Percentiles rank a stretch among this genome's conserved stretches.
Evolutionary conservation across 2,113 vertebrate species (phyloP).

Genomic region (Agelaius phoeniceus): DNA sequence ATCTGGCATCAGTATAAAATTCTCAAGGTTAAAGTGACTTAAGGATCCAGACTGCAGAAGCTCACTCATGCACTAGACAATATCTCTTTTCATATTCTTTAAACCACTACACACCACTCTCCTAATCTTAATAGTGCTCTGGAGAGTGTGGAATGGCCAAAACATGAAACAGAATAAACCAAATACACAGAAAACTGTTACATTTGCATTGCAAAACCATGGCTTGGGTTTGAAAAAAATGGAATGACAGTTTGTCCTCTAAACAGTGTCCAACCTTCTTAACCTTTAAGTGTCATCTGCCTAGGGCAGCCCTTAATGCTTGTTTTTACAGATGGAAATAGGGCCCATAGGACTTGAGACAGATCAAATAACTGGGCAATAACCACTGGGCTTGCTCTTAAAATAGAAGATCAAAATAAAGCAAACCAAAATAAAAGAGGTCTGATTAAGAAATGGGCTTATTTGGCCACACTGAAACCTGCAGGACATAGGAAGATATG

Average conservation of each 20-base stretch:
- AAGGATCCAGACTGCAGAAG: not conserved
- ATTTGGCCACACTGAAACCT: not conserved
- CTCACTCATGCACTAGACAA: not conserved
- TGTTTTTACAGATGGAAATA: slow-evolving; percentile 27
- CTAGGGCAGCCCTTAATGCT: not conserved
- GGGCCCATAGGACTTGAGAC: not conserved
- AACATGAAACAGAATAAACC: slow-evolving; percentile 54
- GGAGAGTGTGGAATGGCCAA: slow-evolving; percentile 32
- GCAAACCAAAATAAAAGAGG: not conserved
- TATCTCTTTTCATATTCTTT: slow-evolving; percentile 6
- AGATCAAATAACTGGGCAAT: not conserved
- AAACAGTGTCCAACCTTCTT: not conserved
- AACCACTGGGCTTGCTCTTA: not conserved
- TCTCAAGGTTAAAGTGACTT: slow-evolving; percentile 30
- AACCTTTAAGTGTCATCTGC: slow-evolving; percentile 33
- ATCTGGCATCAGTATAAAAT: not conserved
- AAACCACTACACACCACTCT: slow-evolving; percentile 13
- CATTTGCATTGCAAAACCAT: slow-evolving; percentile 39
- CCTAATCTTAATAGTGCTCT: slow-evolving; percentile 38
- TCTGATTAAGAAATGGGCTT: not conserved
- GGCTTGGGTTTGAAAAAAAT: slow-evolving; percentile 21
- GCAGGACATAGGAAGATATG: not conserved
- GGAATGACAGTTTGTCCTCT: slow-evolving; percentile 22
- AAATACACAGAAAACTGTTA: slow-evolving; percentile 14
- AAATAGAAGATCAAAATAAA: not conserved